Conservation (phyloP, 2,888 invertebrate species). For the Invenusta paracnida region DNA sequence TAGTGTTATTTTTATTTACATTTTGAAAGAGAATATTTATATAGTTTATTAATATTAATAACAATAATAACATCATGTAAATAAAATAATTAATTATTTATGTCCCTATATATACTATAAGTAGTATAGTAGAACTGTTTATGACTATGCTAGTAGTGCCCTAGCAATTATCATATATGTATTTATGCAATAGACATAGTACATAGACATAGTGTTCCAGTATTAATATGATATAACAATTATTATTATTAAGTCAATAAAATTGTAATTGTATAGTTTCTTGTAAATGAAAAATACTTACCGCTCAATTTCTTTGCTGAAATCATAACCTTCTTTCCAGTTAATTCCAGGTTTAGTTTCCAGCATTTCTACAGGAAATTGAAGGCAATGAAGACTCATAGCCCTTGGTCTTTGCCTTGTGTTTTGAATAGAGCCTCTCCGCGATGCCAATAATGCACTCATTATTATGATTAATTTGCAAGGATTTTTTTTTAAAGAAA, state of each 20-base stretch:
- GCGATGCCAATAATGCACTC: constrained; percentile 17
- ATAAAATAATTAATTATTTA: no score
- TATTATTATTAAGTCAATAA: not conserved
- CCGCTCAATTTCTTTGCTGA: not conserved
- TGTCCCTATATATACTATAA: no score
- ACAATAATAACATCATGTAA: no score
- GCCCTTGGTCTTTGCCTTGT: not conserved
- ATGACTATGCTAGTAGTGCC: no score
- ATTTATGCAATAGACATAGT: no score
- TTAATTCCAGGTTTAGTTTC: not conserved
- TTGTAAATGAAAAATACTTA: not conserved
- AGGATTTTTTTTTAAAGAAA: no score
- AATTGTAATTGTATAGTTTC: not conserved
- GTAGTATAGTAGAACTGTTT: no score
- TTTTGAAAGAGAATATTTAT: no score
- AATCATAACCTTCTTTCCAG: constrained; percentile 5
- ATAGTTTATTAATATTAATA: no score
- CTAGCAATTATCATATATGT: no score
- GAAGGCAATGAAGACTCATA: not conserved
- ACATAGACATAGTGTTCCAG: not conserved
- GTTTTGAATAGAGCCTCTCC: not conserved
- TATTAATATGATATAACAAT: not conserved
- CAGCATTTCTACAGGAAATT: not conserved
- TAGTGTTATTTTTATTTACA: no score
- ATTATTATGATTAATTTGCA: no score